Evolutionary conservation across 2,113 vertebrate genomes (phyloP), one percentile per base, ranked within the genome.

Genomic region (Cebus imitator): DNA sequence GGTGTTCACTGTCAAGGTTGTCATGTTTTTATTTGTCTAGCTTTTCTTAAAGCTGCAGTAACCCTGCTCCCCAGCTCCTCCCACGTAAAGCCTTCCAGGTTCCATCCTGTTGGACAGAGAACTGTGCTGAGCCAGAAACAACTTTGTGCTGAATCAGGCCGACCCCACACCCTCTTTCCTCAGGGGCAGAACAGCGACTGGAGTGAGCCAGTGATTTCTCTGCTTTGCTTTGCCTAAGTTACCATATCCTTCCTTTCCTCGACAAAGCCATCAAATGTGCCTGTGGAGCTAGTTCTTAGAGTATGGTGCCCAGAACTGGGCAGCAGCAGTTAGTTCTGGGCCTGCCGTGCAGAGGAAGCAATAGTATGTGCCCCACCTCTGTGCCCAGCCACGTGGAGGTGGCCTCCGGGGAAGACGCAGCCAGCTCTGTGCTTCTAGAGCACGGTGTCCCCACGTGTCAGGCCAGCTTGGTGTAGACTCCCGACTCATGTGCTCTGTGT

Each of bases 391-490:
- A 25, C 61, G 18, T 12, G 8, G 43, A 25, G 0, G 9, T 5
- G 3, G 55, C 75, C 32, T 32, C 21, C 4, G 7, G 57, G 10
- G 48, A 35, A 45, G 50, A 1, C 1, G 18, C 35, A 21, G 25
- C 75, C 16, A 10, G 45, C n/a, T 16, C 14, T 8, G 73, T 12
- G 13, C 55, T 73, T 25, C 87, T 48, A 10, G 4, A 11, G 50
- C 64, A 27, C 0, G 2, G 7, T 11, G 10, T 2, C 21, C 20
- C 32, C 37, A 0, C 40, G 0, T 2, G 27, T 23, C 18, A 6
- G 27, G 20, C 25, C 70, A 8, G 57, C 50, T 25, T 14, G 23
- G 5, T 6, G 0, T 3, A 30, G 58, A 20, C 6, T 1, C 10
- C 68, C 13, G 3, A 5, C 2, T 20, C 1, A 1, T 12, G 48